Evolutionary conservation across 2,797 vertebrate species (phyloP), one percentile per base, ranked within the genome.

Genomic region (Menidia menidia): DNA sequence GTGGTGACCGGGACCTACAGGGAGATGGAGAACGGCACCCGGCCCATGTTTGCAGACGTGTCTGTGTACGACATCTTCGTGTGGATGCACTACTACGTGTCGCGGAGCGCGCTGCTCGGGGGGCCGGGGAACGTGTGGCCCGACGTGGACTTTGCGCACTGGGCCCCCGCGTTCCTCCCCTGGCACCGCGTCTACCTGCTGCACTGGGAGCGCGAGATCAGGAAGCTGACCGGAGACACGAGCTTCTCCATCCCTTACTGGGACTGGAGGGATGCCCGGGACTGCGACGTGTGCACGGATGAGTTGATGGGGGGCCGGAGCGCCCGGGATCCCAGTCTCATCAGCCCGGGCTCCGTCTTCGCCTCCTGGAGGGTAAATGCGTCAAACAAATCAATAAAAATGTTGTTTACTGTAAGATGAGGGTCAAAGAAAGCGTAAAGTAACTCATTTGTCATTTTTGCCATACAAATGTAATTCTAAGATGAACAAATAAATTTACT

Each of bases 11-110:
- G 95, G 7, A 98, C 96, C 0, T 96, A 94, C 13, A 25, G 31
- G 11, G 94, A 98, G 87, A 98, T 98, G 96, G 92, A 83, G 47
- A 97, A 97, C 0, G 96, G 96, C 3, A 93, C 95, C 12, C 87
- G 39, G 0, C 96, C 96, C 0, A 88, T 96, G 92, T 99, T 99
- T 80, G 92, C 72, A 0, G 89, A 96, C 12, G 95, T 95, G 61
- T 96, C 79, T 0, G 71, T 95, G 48, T 99, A 96, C 0, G 96
- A 99, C n/a, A 87, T 98, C 19, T 98, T 97, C 47, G 97, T 99
- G 60, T 99, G 97, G 97, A 93, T 96, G 81, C 97, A 99, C 78
- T 98, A 98, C 48, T 99, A 98, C 0, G 96, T 96, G 31, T 97
- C 97, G 51, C 89, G 96, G 41, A 92, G 94, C 58, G 93, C 96